Evolutionary conservation across 1,140 invertebrate genomes (phyloP).

Genomic region (Drosophila serrata): DNA sequence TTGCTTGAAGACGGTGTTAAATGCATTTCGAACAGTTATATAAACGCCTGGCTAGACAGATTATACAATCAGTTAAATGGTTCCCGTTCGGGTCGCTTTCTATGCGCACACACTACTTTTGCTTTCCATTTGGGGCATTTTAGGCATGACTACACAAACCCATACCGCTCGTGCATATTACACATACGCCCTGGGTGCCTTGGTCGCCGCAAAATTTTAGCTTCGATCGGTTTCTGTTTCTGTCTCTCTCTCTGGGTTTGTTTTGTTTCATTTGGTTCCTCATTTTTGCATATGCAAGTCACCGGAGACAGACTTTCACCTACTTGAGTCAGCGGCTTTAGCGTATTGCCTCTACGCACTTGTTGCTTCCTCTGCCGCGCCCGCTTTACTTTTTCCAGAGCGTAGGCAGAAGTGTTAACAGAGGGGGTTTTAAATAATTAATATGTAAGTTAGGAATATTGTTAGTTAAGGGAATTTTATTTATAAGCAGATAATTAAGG

Average conservation of each 20-base stretch:
- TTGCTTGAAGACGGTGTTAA: constrained; percentile 1
- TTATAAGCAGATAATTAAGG: too few species aligned
- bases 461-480: too few species aligned
- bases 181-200: constrained; percentile 61
- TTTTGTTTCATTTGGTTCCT: constrained; percentile 30
- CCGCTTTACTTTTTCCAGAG: constrained; percentile 34
- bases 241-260: constrained; percentile 16
- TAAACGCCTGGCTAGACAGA: constrained; percentile 58
- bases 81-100: constrained; percentile 62
- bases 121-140: constrained; percentile 67
- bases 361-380: constrained; percentile 37
- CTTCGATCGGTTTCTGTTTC: constrained; percentile 40
- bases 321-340: constrained; percentile 67
- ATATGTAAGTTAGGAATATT: too few species aligned
- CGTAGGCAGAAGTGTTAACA: not conserved
- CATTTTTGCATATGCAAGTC: constrained; percentile 80
- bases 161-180: constrained; percentile 28
- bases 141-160: constrained; percentile 70
- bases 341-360: constrained; percentile 69
- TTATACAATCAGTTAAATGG: constrained; percentile 61
- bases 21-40: constrained; percentile 70
- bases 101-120: constrained; percentile 65
- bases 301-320: constrained; percentile 77
- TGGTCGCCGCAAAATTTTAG: constrained; percentile 6
- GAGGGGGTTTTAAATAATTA: not conserved